Conservation (phyloP, 2,888 invertebrate species). For the Tinea semifulvella region DNA sequence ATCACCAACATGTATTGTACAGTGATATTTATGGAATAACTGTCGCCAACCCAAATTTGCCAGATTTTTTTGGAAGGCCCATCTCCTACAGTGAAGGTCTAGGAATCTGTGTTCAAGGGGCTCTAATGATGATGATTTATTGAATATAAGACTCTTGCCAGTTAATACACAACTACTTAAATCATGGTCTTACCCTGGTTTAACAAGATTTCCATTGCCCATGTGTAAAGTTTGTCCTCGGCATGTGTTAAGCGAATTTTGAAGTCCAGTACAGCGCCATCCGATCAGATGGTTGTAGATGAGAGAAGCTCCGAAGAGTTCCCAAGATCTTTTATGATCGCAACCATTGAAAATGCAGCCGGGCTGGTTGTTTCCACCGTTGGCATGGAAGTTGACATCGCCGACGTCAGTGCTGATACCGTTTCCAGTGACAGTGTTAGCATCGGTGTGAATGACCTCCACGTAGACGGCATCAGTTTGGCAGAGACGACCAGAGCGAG, state of each 20-base stretch:
- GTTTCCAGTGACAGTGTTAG: conserved; percentile 20
- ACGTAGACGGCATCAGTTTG: conserved; percentile 36
- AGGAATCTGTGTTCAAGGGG: too few relatives aligned
- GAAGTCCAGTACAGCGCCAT: conserved; percentile 27
- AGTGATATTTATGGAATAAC: too few relatives aligned
- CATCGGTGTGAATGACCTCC: conserved; percentile 45
- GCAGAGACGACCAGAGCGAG: conserved; percentile 25
- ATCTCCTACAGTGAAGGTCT: too few relatives aligned
- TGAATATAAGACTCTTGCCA: too few relatives aligned
- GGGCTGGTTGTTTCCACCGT: conserved; percentile 78
- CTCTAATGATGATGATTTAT: too few relatives aligned
- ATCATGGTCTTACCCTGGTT: conserved; percentile 36
- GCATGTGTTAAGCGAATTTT: conserved; percentile 31
- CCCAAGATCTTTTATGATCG: conserved; percentile 36
- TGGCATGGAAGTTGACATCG: conserved; percentile 88
- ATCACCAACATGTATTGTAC: too few relatives aligned
- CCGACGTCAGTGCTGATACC: conserved; percentile 81
- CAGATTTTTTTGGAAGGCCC: too few relatives aligned
- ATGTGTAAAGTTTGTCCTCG: conserved; percentile 26
- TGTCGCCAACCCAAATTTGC: too few relatives aligned
- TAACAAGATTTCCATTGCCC: conserved; percentile 29
- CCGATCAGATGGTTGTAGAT: conserved; percentile 25
- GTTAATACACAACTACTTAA: too few relatives aligned
- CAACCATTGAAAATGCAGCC: conserved; percentile 36
- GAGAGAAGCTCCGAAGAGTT: conserved; percentile 33